A percentile compares a stretch with the other conserved stretches of the same genome.
phyloP scores from a whole-genome alignment of 2,888 invertebrate genomes.

The Prenolepis imparis region DNA sequence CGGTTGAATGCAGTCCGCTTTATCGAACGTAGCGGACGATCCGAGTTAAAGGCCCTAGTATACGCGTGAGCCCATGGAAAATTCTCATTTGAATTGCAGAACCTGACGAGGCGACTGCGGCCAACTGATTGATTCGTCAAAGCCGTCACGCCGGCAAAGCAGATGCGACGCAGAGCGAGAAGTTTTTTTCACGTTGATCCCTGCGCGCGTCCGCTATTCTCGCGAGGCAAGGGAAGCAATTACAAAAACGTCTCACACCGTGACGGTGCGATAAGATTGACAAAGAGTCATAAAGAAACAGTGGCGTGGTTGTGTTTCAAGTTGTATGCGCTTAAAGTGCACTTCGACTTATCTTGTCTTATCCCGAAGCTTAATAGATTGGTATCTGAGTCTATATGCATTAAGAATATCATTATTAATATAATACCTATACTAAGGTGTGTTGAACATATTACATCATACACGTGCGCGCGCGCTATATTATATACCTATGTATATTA shows the following conservation, averaged over 20 bases:
- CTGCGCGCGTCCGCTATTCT: slow-evolving; percentile 39
- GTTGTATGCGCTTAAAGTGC: slow-evolving; percentile 32
- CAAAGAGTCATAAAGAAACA: neutral
- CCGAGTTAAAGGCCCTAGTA: slow-evolving; percentile 68
- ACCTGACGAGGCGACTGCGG: slow-evolving; percentile 57
- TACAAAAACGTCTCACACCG: slow-evolving; percentile 30
- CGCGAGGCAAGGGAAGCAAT: slow-evolving; percentile 33
- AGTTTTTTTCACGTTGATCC: slow-evolving; percentile 39
- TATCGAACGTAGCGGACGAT: slow-evolving; percentile 60
- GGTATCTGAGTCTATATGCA: neutral
- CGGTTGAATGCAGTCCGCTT: slow-evolving; percentile 57
- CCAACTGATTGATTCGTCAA: slow-evolving; percentile 75
- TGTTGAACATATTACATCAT: neutral
- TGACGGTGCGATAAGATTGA: slow-evolving; percentile 3
- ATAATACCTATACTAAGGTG: neutral
- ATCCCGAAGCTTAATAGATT: slow-evolving; percentile 12
- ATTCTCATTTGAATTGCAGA: slow-evolving; percentile 76
- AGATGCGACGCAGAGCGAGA: slow-evolving; percentile 63
- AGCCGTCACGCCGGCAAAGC: slow-evolving; percentile 64
- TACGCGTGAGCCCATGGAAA: slow-evolving; percentile 65
- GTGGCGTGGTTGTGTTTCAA: neutral
- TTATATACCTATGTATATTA: neutral
- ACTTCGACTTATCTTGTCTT: slow-evolving; percentile 30
- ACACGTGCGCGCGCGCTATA: neutral
- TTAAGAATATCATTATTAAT: neutral